Percentiles rank a stretch among this genome's conserved stretches.
Evolutionary conservation across 2,113 vertebrate species (phyloP).

Genomic region (Antigone vipio): DNA sequence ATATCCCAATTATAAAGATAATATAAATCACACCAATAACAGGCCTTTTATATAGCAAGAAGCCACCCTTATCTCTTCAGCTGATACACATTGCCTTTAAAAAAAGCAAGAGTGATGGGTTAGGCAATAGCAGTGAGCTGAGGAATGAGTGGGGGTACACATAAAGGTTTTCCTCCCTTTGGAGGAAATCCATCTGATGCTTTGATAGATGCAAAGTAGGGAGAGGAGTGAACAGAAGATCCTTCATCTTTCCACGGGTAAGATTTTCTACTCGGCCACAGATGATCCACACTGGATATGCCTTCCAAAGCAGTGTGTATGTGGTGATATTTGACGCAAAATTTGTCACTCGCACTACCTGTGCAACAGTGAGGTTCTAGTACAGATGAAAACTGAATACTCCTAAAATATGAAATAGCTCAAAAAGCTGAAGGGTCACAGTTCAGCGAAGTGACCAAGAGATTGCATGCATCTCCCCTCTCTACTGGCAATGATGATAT

Average conservation of each 20-base stretch:
- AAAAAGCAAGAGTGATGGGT: not conserved
- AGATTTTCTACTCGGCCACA: not conserved
- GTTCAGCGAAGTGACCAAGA: not conserved
- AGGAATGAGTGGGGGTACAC: not conserved
- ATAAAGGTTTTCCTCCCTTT: not conserved
- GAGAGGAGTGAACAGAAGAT: not conserved
- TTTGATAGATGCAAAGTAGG: not conserved
- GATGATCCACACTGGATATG: not conserved
- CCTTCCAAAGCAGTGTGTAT: not conserved
- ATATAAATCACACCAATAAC: not conserved
- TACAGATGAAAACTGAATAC: not conserved
- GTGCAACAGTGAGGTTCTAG: not conserved
- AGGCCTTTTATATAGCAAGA: not conserved
- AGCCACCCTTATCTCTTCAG: not conserved
- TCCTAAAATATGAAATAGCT: not conserved
- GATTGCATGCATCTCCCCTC: not conserved
- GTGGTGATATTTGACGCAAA: not conserved
- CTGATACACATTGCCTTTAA: not conserved
- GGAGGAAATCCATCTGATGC: not conserved
- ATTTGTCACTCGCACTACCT: rapidly evolving
- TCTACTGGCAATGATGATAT: not conserved
- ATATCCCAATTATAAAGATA: not conserved
- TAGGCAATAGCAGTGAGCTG: not conserved
- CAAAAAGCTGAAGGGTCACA: not conserved
- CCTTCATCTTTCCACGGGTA: not conserved